Evolutionary conservation across 2,113 vertebrate genomes (phyloP).

Genomic region (Sinocyclocheilus anophthalmus): DNA sequence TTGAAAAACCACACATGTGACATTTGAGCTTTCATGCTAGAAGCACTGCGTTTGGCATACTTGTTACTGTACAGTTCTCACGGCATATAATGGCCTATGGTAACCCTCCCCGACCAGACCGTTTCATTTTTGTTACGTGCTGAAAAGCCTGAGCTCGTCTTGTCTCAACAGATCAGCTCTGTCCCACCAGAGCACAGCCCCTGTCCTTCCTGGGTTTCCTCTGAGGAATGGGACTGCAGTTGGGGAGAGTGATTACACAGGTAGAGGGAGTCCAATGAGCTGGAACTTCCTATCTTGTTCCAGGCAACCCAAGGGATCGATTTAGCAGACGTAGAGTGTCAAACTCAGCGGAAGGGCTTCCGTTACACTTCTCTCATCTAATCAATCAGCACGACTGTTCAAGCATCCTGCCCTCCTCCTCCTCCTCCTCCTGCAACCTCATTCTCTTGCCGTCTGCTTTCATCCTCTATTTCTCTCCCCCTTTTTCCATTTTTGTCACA

Average conservation of each 20-base stretch:
- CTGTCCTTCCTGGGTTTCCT: slow-evolving; percentile 22
- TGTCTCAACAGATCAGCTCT: slow-evolving; percentile 30
- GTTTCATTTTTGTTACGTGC: neutral
- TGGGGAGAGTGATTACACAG: slow-evolving; percentile 52
- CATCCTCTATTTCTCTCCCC: neutral
- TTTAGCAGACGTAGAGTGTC: slow-evolving; percentile 24
- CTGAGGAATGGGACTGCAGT: neutral
- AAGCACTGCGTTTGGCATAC: neutral
- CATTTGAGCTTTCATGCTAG: neutral
- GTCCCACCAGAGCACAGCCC: slow-evolving; percentile 21
- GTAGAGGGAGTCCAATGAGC: slow-evolving; percentile 48
- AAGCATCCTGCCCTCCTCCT: neutral
- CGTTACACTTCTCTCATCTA: slow-evolving; percentile 47
- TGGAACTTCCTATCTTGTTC: slow-evolving; percentile 52
- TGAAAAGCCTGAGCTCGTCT: slow-evolving; percentile 24
- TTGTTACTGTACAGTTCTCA: neutral
- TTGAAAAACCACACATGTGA: neutral
- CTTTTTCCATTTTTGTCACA: slow-evolving; percentile 5
- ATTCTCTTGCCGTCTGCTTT: slow-evolving; percentile 21
- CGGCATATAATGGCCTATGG: neutral
- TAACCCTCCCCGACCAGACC: neutral
- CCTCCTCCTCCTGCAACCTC: neutral
- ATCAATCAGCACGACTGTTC: slow-evolving; percentile 41
- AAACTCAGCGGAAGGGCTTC: slow-evolving; percentile 41
- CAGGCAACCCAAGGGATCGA: slow-evolving; percentile 53